Conservation (phyloP, 2,888 invertebrate species). For the Morpho achilles region DNA sequence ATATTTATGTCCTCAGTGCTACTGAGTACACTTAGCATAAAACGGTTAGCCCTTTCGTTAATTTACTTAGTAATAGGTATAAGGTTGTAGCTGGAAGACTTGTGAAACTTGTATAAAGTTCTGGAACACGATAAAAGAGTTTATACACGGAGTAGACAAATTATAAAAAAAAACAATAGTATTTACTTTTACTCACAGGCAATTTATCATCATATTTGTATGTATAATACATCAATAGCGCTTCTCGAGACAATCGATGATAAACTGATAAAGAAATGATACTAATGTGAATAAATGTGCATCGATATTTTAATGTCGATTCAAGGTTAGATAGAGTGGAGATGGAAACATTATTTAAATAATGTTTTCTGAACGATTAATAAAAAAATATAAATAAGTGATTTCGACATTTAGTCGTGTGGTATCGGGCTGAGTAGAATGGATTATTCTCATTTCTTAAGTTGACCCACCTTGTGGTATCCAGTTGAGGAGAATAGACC, state of each 20-base stretch:
- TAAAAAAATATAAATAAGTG: no score
- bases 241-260: slow-evolving; percentile 64
- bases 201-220: slow-evolving; percentile 60
- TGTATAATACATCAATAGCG: slow-evolving; percentile 53
- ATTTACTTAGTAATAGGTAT: no score
- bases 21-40: no score
- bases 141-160: slow-evolving; percentile 16
- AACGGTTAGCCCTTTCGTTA: no score
- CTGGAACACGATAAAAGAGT: slow-evolving; percentile 19
- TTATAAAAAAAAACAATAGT: slow-evolving; percentile 53
- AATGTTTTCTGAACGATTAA: no score
- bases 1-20: no score
- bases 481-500: no score
- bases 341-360: slow-evolving; percentile 26
- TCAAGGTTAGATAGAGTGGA: slow-evolving; percentile 37
- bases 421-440: no score
- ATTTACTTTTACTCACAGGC: slow-evolving; percentile 67
- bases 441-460: no score
- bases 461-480: no score
- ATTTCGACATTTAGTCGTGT: no score
- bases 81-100: slow-evolving; percentile 7
- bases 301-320: slow-evolving; percentile 68
- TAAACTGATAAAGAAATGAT: slow-evolving; percentile 76
- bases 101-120: slow-evolving; percentile 5
- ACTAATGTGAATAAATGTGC: slow-evolving; percentile 77